Percentiles rank a stretch among this genome's conserved stretches.
Evolutionary conservation across 1,140 invertebrate genomes (phyloP).

Genomic region (Brachionus paranguensis): DNA sequence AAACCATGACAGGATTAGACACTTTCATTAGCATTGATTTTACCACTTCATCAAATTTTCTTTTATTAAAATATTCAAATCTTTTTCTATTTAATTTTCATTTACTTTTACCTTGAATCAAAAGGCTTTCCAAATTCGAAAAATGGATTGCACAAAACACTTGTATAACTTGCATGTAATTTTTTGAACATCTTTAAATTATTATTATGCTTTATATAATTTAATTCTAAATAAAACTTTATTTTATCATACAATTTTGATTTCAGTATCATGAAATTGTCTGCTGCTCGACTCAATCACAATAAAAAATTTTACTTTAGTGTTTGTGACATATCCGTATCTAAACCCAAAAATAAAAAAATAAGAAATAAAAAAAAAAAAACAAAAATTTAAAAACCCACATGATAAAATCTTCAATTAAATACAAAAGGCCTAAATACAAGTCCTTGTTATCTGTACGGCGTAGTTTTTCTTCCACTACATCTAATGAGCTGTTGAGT

Average conservation of each 20-base stretch:
- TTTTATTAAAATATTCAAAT: not conserved
- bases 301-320: conserved; percentile 87
- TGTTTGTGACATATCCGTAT: conserved; percentile 96
- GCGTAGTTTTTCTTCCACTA: conserved; percentile 83
- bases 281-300: conserved; percentile 84
- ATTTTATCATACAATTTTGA: conserved; percentile 66
- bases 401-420: conserved; percentile 95
- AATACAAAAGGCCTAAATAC: conserved; percentile 82
- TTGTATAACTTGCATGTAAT: conserved; percentile 80
- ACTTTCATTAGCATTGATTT: not conserved
- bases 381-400: conserved; percentile 56
- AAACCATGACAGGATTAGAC: not conserved
- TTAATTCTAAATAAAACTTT: not conserved
- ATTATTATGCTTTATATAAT: not conserved
- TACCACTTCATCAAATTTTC: conserved; percentile 19
- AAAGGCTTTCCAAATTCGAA: conserved; percentile 67
- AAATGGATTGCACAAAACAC: conserved; percentile 88
- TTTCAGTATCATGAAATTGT: conserved; percentile 83
- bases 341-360: conserved; percentile 56
- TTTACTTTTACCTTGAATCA: not conserved
- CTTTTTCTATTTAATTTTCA: too few relatives aligned
- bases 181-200: conserved; percentile 73
- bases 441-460: conserved; percentile 66
- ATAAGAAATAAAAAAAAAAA: conserved; percentile 17
- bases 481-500: conserved; percentile 84